Base-by-base conservation (phyloP, 2,888 invertebrate species). In the Biston stratarius region DNA sequence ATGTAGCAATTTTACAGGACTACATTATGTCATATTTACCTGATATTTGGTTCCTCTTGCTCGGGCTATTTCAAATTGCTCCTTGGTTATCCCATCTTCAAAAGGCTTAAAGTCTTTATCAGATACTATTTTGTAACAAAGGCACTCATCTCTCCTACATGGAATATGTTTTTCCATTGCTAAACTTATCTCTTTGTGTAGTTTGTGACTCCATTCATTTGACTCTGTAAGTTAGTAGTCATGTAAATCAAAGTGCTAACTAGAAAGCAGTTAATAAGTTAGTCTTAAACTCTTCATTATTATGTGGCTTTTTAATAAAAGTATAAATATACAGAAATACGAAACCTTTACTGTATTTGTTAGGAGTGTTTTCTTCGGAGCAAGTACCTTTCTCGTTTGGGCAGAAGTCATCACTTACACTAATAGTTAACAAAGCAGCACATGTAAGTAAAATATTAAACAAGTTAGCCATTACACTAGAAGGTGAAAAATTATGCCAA, bases 61-160 rank as follows among this genome's bases (percentile, higher is more conserved):
- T 57, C 82, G 89, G 45, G 97, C 95, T 53, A 86, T 83, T 49
- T 95, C 90, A 73, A 98, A 95, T 83, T 95, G 91, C 72, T 96
- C 92, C 76, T 95, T 93, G 0, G 94, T 95, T 67, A 99, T 97
- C 51, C 98, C 98, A 77, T 94, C 89, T 74, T 94, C 89, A 87
- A 97, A 99, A 7, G 95, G 94, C 61, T 87, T 87, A 62, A 99
- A 92, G 86, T 98, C 98, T 36, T 94, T 88, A 11, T 94, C 86
- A 63, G 98, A 96, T 7, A 96, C 95, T 76, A 93, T 83, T 63
- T 86, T 85, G 81, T 96, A 95, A 80, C 97, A 97, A 58, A 91
- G 94, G 83, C 97, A 97, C 73, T 95, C 95, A 53, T 75, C 83
- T 34, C 78, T 83, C 59, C 94, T 86, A 83, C 96, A 97, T 10